Evolutionary conservation across 1,140 invertebrate species (phyloP).

Genomic region (Drosophila paulistorum): DNA sequence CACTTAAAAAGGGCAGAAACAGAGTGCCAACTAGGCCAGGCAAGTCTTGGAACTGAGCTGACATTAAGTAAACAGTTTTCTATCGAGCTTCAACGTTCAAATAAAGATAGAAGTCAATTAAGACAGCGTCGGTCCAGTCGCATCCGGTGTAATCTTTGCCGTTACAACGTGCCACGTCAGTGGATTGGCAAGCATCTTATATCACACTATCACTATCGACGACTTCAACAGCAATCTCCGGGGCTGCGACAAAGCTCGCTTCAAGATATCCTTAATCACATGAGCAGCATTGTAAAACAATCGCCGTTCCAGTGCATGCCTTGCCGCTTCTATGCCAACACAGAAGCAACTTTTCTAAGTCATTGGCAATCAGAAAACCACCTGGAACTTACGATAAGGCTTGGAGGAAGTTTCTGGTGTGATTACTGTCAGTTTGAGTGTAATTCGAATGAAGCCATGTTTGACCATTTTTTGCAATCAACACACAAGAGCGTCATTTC

Average conservation of each 20-base stretch:
- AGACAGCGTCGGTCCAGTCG: conserved; percentile 84
- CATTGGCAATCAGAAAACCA: conserved; percentile 90
- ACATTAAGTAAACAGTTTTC: conserved; percentile 42
- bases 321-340: conserved; percentile 93
- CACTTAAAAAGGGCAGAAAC: conserved; percentile 88
- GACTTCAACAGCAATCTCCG: conserved; percentile 84
- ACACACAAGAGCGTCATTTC: conserved; percentile 89
- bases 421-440: conserved; percentile 90
- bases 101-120: neutral
- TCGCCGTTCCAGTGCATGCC: conserved; percentile 92
- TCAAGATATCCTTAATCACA: conserved; percentile 89
- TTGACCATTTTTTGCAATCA: conserved; percentile 87
- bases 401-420: conserved; percentile 87
- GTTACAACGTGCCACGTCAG: conserved; percentile 86
- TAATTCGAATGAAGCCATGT: conserved; percentile 87
- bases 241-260: conserved; percentile 37
- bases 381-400: conserved; percentile 66
- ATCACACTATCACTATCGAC: conserved; percentile 91
- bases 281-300: conserved; percentile 89
- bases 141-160: conserved; percentile 88
- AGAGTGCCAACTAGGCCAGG: conserved; percentile 87
- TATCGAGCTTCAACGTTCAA: neutral
- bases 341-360: conserved; percentile 85
- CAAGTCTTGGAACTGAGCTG: conserved; percentile 58
- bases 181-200: conserved; percentile 92